phyloP scores from a whole-genome alignment of 1,140 invertebrate species.

The Micrasema minimum region DNA sequence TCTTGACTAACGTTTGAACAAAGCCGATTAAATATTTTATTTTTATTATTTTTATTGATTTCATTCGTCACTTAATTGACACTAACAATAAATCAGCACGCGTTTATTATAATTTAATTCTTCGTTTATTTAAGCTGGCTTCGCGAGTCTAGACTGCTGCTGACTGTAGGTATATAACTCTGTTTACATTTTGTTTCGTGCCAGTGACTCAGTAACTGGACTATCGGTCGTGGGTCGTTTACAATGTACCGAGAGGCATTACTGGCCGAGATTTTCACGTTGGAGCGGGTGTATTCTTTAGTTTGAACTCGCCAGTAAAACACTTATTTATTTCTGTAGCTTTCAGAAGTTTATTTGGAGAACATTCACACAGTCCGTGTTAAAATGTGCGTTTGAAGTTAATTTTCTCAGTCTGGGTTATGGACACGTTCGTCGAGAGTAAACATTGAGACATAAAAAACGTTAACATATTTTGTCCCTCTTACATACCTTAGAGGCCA shows the following conservation, averaged over 20 bases:
- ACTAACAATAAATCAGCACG: not conserved
- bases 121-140: conserved; percentile 16
- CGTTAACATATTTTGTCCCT: too few species aligned
- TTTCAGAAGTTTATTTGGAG: not conserved
- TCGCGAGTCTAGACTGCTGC: conserved; percentile 10
- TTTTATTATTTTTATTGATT: too few species aligned
- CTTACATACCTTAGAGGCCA: too few species aligned
- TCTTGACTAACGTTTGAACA: too few species aligned
- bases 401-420: not conserved
- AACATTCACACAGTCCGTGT: not conserved
- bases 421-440: not conserved
- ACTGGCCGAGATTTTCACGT: conserved; percentile 23
- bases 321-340: conserved; percentile 10
- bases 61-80: too few species aligned
- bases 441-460: too few species aligned
- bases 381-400: conserved; percentile 3
- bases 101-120: not conserved
- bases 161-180: too few species aligned
- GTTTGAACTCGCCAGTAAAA: conserved; percentile 8
- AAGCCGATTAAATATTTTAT: too few species aligned
- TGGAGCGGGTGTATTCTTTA: conserved; percentile 2
- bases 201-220: conserved; percentile 3
- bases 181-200: conserved; percentile 16
- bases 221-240: not conserved
- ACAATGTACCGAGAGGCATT: not conserved